Conservation (phyloP, 2,113 vertebrate species). For the Barbus barbus region DNA sequence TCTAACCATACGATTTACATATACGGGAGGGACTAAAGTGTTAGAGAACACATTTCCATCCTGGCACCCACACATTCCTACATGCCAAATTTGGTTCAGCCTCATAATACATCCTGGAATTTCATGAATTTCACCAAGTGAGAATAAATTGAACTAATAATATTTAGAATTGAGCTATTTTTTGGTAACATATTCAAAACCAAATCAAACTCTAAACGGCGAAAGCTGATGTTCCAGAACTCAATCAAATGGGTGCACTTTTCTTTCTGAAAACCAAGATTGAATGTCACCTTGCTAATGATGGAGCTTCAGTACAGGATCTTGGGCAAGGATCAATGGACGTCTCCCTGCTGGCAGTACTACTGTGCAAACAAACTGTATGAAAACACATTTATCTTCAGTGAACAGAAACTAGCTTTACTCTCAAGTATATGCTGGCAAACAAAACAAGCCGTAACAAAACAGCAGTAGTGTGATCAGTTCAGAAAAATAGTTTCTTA, state of each 20-base stretch:
- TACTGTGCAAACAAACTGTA: slow-evolving; percentile 16
- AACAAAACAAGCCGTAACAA: background rate
- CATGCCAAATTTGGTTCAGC: background rate
- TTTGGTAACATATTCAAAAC: background rate
- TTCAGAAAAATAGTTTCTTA: too few species aligned
- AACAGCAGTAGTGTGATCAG: background rate
- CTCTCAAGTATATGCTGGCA: background rate
- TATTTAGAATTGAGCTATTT: background rate
- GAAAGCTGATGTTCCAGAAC: background rate
- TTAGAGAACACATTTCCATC: slow-evolving; percentile 2
- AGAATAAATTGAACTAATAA: background rate
- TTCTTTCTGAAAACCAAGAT: background rate
- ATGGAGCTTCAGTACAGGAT: background rate
- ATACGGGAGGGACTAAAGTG: background rate
- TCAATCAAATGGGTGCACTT: background rate
- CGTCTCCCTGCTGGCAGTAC: slow-evolving; percentile 3
- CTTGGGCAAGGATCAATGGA: slow-evolving; percentile 17
- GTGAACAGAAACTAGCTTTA: background rate
- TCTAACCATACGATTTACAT: background rate
- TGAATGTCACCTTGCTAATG: slow-evolving; percentile 6
- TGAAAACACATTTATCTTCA: slow-evolving; percentile 13
- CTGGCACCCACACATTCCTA: slow-evolving; percentile 2
- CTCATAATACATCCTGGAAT: slow-evolving; percentile 1
- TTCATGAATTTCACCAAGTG: background rate
- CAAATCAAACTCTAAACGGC: background rate